Percentiles rank a stretch among this genome's conserved stretches.
These are phyloP conservation scores for Cryptus armator DNA, from an alignment of 2,888 invertebrate genomes.

Conservation along the genomic window DNA sequence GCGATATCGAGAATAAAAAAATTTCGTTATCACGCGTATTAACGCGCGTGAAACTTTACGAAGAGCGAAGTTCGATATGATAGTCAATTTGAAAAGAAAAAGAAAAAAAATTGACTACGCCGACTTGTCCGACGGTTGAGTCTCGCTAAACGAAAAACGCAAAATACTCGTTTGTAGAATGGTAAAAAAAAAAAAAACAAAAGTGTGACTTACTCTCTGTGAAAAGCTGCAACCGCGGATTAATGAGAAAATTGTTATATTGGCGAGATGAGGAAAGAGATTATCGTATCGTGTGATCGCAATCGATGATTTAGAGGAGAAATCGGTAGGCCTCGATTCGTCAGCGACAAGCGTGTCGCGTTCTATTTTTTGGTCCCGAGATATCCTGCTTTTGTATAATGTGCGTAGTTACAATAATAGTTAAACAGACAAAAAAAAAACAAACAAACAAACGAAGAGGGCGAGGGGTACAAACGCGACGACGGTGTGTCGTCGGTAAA, in stretches of 20 bases:
- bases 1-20: constrained; percentile 10
- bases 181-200: constrained; percentile 56
- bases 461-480: constrained; percentile 25
- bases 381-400: constrained; percentile 78
- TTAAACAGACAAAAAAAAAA: constrained; percentile 40
- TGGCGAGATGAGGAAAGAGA: neutral
- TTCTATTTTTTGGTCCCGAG: constrained; percentile 76
- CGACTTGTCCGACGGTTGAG: constrained; percentile 29
- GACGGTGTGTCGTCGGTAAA: neutral
- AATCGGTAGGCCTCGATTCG: constrained; percentile 59
- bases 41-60: neutral
- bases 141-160: neutral
- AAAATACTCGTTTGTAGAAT: constrained; percentile 32
- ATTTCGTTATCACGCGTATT: constrained; percentile 1
- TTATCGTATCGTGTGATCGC: constrained; percentile 24
- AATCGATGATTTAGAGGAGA: constrained; percentile 10
- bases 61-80: constrained; percentile 36
- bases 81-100: constrained; percentile 14
- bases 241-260: constrained; percentile 14
- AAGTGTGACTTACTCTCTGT: constrained; percentile 71
- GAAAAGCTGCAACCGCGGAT: constrained; percentile 28
- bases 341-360: constrained; percentile 46
- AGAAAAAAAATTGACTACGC: constrained; percentile 36
- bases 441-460: constrained; percentile 48
- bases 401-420: constrained; percentile 72